These are phyloP conservation scores for Euplagia quadripunctaria DNA, from an alignment of 2,888 invertebrate species.

Conservation along the genomic window DNA sequence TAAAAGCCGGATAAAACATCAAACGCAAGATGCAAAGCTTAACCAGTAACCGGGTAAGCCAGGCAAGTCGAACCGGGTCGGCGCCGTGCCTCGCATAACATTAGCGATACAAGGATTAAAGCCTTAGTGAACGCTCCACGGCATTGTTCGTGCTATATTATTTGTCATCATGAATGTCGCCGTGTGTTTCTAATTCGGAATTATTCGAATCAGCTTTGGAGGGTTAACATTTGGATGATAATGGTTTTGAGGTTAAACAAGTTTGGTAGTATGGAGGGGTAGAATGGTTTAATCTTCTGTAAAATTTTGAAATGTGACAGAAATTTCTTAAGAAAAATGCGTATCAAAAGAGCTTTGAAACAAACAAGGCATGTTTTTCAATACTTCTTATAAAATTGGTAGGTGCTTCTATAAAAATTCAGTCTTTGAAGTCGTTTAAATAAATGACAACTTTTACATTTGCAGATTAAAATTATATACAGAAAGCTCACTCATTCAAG, in stretches of 20 bases:
- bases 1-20: slow-evolving; percentile 36
- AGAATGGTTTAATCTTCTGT: background rate
- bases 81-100: slow-evolving; percentile 53
- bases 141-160: slow-evolving; percentile 39
- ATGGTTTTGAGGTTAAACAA: slow-evolving; percentile 20
- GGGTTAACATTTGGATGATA: slow-evolving; percentile 23
- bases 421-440: background rate
- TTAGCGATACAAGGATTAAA: slow-evolving; percentile 49
- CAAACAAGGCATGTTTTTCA: background rate
- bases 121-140: slow-evolving; percentile 40
- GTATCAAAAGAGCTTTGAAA: background rate
- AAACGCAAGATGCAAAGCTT: slow-evolving; percentile 54
- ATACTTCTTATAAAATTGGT: background rate
- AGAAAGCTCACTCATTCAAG: too few species aligned
- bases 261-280: background rate
- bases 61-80: slow-evolving; percentile 44
- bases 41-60: slow-evolving; percentile 55
- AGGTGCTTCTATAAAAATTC: background rate
- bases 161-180: slow-evolving; percentile 39
- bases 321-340: background rate
- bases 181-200: slow-evolving; percentile 28
- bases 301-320: background rate
- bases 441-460: background rate
- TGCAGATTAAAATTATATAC: background rate
- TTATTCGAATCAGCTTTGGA: slow-evolving; percentile 22